Conservation (phyloP, 2,113 vertebrate genomes). For the Tachysurus vachellii region DNA sequence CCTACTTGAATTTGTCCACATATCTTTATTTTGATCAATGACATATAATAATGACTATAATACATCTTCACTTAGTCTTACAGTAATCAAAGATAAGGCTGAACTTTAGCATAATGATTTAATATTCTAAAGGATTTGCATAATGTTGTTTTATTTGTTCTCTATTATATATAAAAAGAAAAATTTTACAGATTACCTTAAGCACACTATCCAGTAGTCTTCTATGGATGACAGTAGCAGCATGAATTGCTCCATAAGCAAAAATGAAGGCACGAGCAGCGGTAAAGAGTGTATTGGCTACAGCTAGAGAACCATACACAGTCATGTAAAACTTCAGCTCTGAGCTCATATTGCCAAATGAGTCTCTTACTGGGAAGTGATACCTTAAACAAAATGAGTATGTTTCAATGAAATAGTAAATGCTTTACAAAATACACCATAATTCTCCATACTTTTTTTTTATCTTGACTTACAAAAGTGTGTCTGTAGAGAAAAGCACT, state of each 20-base stretch:
- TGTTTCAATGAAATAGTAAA: background rate
- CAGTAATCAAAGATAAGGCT: background rate
- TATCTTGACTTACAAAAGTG: conserved; percentile 73
- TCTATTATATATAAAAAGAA: background rate
- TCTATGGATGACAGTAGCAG: conserved; percentile 80
- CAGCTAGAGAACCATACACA: conserved; percentile 84
- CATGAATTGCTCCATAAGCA: conserved; percentile 80
- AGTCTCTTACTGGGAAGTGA: conserved; percentile 49
- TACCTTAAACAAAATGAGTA: conserved; percentile 59
- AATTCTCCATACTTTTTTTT: background rate
- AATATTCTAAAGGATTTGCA: background rate
- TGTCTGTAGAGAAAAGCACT: conserved; percentile 75
- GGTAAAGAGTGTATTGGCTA: conserved; percentile 86
- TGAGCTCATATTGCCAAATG: conserved; percentile 64
- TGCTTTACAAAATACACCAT: background rate
- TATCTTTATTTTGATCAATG: background rate
- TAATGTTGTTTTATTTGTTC: background rate
- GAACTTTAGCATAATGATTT: background rate
- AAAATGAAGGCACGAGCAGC: conserved; percentile 87
- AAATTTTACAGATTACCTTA: conserved; percentile 71
- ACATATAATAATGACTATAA: background rate
- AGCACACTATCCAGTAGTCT: conserved; percentile 79
- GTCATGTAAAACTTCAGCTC: conserved; percentile 86
- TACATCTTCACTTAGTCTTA: background rate
- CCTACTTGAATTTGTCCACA: background rate